Conservation (phyloP, 2,113 vertebrate genomes). For the Crotalus helleri region DNA sequence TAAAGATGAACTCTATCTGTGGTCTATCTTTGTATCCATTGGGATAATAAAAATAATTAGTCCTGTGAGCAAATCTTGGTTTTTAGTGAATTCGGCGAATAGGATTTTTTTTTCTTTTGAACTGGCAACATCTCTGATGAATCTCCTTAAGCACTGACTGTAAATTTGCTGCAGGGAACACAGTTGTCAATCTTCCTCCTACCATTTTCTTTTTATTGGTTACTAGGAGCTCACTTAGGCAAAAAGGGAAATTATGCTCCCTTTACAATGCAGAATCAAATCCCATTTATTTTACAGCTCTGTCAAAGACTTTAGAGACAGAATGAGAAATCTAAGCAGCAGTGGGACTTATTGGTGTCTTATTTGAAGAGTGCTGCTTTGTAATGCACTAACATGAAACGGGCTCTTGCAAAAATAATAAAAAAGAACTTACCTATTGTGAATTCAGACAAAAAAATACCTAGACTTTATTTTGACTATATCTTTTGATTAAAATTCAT, state of each 20-base stretch:
- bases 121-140: constrained; percentile 9
- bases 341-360: constrained; percentile 36
- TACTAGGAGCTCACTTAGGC: constrained; percentile 41
- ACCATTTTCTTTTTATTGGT: constrained; percentile 30
- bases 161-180: constrained; percentile 43
- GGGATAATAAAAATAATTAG: neutral
- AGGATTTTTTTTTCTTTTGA: neutral
- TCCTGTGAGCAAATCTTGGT: constrained; percentile 25
- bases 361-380: constrained; percentile 34
- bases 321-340: constrained; percentile 40
- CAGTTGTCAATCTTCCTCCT: constrained; percentile 35
- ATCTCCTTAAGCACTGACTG: constrained; percentile 30
- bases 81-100: neutral
- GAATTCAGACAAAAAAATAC: constrained; percentile 23
- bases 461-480: constrained; percentile 65
- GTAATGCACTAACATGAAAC: constrained; percentile 44
- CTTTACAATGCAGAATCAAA: constrained; percentile 41
- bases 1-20: neutral
- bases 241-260: constrained; percentile 46
- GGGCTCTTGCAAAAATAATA: neutral
- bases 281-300: constrained; percentile 40
- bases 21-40: constrained; percentile 13
- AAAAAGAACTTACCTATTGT: neutral
- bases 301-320: constrained; percentile 46
- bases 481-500: constrained; percentile 78